Evolutionary conservation across 2,888 invertebrate genomes (phyloP).

Genomic region (Pelosia muscerda): DNA sequence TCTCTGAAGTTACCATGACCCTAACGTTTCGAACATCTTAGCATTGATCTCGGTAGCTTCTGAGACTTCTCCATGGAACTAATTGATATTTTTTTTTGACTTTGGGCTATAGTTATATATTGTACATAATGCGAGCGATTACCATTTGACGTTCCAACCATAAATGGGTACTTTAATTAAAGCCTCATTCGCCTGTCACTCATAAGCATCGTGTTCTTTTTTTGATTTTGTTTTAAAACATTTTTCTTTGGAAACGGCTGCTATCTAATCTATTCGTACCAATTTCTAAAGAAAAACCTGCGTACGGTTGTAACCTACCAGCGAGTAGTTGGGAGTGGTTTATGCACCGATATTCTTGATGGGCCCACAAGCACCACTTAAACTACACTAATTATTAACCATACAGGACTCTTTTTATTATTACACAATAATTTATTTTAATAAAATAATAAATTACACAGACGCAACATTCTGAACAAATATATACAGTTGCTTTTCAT

Average conservation of each 20-base stretch:
- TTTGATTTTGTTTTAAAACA: not conserved
- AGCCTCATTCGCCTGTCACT: not conserved
- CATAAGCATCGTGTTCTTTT: not conserved
- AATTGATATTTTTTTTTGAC: no score
- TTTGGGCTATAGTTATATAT: no score
- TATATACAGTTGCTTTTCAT: slow-evolving; percentile 28
- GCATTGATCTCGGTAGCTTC: no score
- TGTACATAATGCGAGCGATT: no score
- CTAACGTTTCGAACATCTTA: no score
- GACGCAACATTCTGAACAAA: slow-evolving; percentile 37
- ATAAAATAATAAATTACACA: slow-evolving; percentile 25
- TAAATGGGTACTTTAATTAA: not conserved
- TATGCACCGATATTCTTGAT: no score
- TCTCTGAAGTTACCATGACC: no score
- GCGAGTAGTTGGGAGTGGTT: no score
- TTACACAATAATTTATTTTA: not conserved
- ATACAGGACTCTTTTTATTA: not conserved
- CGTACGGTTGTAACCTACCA: no score
- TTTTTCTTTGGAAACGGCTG: not conserved
- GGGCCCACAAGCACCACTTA: not conserved
- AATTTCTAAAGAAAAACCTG: not conserved
- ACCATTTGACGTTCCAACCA: not conserved
- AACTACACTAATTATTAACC: not conserved
- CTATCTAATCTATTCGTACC: not conserved
- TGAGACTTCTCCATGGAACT: no score